Percentiles rank a stretch among this genome's conserved stretches.
phyloP scores from a whole-genome alignment of 2,888 invertebrate species.

The Acleris laterana region DNA sequence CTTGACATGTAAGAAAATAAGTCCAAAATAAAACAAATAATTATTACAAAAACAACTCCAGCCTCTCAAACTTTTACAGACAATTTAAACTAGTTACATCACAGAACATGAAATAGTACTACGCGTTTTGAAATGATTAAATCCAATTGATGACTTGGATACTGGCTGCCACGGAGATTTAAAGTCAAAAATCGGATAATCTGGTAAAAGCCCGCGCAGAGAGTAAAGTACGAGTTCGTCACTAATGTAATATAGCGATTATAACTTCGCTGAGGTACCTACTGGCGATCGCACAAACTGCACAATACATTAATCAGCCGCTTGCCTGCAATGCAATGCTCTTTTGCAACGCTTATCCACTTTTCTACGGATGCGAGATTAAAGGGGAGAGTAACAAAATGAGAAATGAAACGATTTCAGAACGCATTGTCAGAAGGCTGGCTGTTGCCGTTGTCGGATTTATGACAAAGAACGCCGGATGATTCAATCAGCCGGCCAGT shows the following conservation, averaged over 20 bases:
- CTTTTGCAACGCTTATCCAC: slow-evolving; percentile 82
- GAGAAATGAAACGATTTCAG: slow-evolving; percentile 84
- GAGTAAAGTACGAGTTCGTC: slow-evolving; percentile 1
- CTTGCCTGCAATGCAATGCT: slow-evolving; percentile 77
- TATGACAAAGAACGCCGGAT: slow-evolving; percentile 84
- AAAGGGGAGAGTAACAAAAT: slow-evolving; percentile 84
- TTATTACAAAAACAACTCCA: no score
- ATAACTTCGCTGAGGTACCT: slow-evolving; percentile 11
- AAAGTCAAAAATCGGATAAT: not conserved
- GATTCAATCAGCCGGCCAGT: slow-evolving; percentile 79
- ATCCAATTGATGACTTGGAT: not conserved
- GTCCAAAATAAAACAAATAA: no score
- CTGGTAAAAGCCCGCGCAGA: slow-evolving; percentile 8
- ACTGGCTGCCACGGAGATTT: not conserved
- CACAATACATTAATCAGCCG: slow-evolving; percentile 79
- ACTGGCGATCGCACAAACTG: slow-evolving; percentile 55
- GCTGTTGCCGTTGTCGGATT: slow-evolving; percentile 83
- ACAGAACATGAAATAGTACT: no score
- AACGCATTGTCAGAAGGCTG: slow-evolving; percentile 80
- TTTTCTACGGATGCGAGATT: slow-evolving; percentile 84
- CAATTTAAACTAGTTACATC: no score
- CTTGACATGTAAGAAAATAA: no score
- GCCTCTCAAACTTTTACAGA: no score
- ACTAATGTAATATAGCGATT: slow-evolving; percentile 25
- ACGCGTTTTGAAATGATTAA: not conserved